Evolutionary conservation across 2,888 invertebrate species (phyloP).

Genomic region (Eristalis arbustorum): DNA sequence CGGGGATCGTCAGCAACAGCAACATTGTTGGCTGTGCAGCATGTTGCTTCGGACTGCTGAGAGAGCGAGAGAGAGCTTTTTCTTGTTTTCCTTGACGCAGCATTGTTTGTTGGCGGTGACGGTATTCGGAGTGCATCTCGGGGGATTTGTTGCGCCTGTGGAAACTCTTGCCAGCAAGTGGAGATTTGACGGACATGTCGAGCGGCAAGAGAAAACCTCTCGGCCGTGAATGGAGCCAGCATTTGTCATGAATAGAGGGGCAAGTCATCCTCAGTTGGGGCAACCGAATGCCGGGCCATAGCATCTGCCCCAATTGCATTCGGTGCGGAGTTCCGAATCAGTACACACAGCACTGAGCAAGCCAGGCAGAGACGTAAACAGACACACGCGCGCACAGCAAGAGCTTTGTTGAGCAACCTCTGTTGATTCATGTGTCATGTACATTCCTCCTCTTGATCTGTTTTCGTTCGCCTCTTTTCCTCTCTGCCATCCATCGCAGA

Average conservation of each 20-base stretch:
- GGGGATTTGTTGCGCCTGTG: not conserved
- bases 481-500: conserved; percentile 28
- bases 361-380: not conserved
- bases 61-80: not conserved
- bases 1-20: not conserved
- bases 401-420: conserved; percentile 13
- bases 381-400: not conserved
- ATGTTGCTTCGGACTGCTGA: not conserved
- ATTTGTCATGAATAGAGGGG: not conserved
- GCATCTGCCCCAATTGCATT: not conserved
- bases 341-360: not conserved
- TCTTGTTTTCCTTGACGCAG: not conserved
- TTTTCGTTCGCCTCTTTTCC: conserved; percentile 34
- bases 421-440: conserved; percentile 17
- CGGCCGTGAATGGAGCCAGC: not conserved
- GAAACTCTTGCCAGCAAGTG: too few species aligned
- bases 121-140: not conserved
- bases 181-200: too few species aligned
- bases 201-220: too few species aligned
- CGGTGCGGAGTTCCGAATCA: not conserved
- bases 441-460: conserved; percentile 15
- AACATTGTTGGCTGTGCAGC: not conserved
- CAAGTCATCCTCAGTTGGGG: not conserved
- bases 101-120: not conserved
- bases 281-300: not conserved